Evolutionary conservation across 2,888 invertebrate genomes (phyloP).

Genomic region (Plagodis dolabraria): DNA sequence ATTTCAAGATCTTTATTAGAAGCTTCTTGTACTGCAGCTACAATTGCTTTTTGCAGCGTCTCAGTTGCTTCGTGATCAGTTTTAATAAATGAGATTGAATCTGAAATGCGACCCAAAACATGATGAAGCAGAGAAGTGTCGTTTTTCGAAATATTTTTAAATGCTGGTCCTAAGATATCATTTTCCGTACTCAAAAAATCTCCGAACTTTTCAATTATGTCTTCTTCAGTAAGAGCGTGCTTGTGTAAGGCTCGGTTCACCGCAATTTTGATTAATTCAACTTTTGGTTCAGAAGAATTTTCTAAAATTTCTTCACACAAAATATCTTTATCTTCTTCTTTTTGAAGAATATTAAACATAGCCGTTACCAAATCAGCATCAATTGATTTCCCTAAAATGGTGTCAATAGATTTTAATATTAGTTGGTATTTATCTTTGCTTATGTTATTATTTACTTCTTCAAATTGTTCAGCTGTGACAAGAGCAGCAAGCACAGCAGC

Average conservation of each 20-base stretch:
- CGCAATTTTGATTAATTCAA: conserved; percentile 86
- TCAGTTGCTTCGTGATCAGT: conserved; percentile 88
- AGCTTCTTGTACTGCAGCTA: conserved; percentile 86
- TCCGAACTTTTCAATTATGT: conserved; percentile 86
- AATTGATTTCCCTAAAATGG: conserved; percentile 77
- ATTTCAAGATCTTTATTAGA: conserved; percentile 85
- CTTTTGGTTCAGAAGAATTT: conserved; percentile 84
- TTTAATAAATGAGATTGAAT: conserved; percentile 84
- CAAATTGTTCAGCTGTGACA: conserved; percentile 80
- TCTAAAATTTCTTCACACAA: conserved; percentile 79
- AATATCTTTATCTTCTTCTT: conserved; percentile 77
- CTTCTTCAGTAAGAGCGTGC: conserved; percentile 80
- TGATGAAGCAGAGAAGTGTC: conserved; percentile 85
- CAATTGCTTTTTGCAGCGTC: conserved; percentile 88
- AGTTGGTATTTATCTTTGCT: conserved; percentile 79
- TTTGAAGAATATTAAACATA: conserved; percentile 79
- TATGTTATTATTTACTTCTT: conserved; percentile 79
- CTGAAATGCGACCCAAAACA: conserved; percentile 86
- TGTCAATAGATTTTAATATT: conserved; percentile 80
- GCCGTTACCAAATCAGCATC: conserved; percentile 77
- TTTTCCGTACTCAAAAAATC: conserved; percentile 87
- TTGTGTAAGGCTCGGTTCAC: conserved; percentile 73
- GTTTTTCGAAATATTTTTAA: conserved; percentile 86
- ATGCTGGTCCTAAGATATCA: conserved; percentile 86
- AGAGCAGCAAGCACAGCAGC: conserved; percentile 80